Percentiles rank a stretch among this genome's conserved stretches.
These are phyloP conservation scores for Myotis brandtii DNA, from an alignment of 2,113 vertebrate species.

Conservation along the genomic window DNA sequence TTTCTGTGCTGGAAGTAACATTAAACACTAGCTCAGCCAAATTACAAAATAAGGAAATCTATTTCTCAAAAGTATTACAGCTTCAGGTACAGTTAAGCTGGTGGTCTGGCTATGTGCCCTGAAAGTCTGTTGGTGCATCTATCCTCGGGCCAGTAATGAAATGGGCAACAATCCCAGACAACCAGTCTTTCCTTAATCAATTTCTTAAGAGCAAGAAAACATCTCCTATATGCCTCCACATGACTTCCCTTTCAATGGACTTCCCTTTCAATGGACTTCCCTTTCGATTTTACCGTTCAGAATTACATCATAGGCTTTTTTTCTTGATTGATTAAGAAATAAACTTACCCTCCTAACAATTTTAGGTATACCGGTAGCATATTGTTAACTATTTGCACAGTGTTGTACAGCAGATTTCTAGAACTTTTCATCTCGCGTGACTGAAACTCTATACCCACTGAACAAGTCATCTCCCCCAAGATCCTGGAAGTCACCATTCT, in stretches of 20 bases:
- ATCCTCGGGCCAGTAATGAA: not conserved
- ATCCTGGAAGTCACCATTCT: not conserved
- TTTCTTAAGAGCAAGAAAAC: slow-evolving; percentile 5
- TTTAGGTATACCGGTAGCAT: not conserved
- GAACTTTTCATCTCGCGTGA: not conserved
- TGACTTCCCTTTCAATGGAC: not conserved
- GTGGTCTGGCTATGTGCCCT: not conserved
- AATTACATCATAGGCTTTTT: slow-evolving; percentile 33
- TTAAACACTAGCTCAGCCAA: not conserved
- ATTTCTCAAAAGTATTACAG: not conserved
- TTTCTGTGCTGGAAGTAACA: not conserved
- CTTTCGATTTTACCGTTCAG: not conserved
- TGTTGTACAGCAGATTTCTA: not conserved
- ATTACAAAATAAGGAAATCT: not conserved
- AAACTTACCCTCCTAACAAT: not conserved
- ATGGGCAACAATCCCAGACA: not conserved
- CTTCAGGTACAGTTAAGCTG: not conserved
- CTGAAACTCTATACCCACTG: not conserved
- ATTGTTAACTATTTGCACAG: not conserved
- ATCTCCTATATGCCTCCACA: not conserved
- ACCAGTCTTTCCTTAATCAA: not conserved
- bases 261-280: not conserved
- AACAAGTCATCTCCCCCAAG: not conserved
- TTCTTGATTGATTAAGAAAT: not conserved
- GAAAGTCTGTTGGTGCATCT: not conserved